Conservation (phyloP, 2,797 vertebrate genomes). For the Lemur catta region DNA sequence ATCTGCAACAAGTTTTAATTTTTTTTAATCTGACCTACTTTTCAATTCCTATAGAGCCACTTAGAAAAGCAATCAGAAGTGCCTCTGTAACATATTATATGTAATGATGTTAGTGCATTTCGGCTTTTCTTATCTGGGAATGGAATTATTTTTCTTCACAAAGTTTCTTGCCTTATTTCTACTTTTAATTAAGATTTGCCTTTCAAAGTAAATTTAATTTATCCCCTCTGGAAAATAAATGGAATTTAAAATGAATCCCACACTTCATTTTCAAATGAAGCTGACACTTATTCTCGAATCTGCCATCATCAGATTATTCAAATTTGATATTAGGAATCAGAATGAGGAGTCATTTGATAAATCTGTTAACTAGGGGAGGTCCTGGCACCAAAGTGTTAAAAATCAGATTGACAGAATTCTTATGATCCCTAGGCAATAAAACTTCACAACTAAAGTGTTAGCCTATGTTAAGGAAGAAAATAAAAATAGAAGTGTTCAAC, state of each 20-base stretch:
- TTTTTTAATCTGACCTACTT: neutral
- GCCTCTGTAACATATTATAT: neutral
- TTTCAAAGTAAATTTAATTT: conserved; percentile 31
- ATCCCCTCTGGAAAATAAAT: neutral
- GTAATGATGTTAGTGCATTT: conserved; percentile 1
- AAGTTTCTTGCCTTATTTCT: conserved; percentile 43
- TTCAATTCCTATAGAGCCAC: neutral
- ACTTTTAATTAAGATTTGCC: conserved; percentile 24
- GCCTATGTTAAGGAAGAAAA: neutral
- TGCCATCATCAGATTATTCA: neutral
- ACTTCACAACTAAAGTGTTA: neutral
- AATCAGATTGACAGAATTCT: neutral
- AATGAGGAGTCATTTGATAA: neutral
- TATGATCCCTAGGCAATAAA: neutral
- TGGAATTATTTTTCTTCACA: conserved; percentile 28
- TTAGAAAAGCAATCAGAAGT: conserved; percentile 49
- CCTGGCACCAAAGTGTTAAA: neutral
- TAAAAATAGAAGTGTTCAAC: neutral
- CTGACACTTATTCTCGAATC: neutral
- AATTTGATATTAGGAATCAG: neutral
- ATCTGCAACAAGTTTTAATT: neutral
- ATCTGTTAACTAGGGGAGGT: neutral
- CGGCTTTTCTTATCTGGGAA: neutral
- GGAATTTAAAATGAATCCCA: conserved; percentile 9
- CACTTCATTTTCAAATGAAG: neutral